Evolutionary conservation across 2,888 invertebrate genomes (phyloP).

Genomic region (Dusona sp.): DNA sequence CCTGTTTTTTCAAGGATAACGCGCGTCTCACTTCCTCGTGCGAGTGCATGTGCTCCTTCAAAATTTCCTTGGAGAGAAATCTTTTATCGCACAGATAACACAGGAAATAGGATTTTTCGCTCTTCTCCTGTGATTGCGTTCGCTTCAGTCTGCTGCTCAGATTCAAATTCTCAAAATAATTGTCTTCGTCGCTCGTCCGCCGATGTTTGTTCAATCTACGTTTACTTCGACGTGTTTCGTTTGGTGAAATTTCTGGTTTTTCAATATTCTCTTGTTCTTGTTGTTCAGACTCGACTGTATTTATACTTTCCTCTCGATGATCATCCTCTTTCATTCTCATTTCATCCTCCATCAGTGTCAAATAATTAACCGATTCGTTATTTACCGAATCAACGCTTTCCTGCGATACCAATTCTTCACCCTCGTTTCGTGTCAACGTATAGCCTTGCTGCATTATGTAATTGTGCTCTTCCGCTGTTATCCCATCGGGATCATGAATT

Average conservation of each 20-base stretch:
- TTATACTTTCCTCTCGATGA: slow-evolving; percentile 10
- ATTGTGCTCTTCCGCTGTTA: slow-evolving; percentile 77
- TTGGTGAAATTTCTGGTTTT: slow-evolving; percentile 51
- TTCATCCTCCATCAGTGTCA: slow-evolving; percentile 66
- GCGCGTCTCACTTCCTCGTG: slow-evolving; percentile 82
- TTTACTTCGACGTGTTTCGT: slow-evolving; percentile 77
- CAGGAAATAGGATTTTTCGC: slow-evolving; percentile 79
- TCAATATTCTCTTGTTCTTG: slow-evolving; percentile 11
- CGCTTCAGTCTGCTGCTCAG: slow-evolving; percentile 81
- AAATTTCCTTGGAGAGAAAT: slow-evolving; percentile 80
- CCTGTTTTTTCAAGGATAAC: slow-evolving; percentile 76
- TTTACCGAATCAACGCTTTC: slow-evolving; percentile 67
- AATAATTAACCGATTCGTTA: slow-evolving; percentile 65
- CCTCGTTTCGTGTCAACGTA: slow-evolving; percentile 67
- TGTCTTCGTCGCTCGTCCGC: slow-evolving; percentile 77
- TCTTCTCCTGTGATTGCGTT: slow-evolving; percentile 73
- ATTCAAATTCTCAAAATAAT: slow-evolving; percentile 83
- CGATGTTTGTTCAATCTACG: slow-evolving; percentile 71
- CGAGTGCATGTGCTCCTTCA: slow-evolving; percentile 83
- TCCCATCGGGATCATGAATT: slow-evolving; percentile 66
- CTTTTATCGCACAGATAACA: slow-evolving; percentile 83
- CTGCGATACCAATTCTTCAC: slow-evolving; percentile 61
- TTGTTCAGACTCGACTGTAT: slow-evolving; percentile 43
- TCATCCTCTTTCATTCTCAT: slow-evolving; percentile 43
- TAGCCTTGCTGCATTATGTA: slow-evolving; percentile 77